phyloP scores from a whole-genome alignment of 2,888 invertebrate genomes.

The Campoletis raptor region DNA sequence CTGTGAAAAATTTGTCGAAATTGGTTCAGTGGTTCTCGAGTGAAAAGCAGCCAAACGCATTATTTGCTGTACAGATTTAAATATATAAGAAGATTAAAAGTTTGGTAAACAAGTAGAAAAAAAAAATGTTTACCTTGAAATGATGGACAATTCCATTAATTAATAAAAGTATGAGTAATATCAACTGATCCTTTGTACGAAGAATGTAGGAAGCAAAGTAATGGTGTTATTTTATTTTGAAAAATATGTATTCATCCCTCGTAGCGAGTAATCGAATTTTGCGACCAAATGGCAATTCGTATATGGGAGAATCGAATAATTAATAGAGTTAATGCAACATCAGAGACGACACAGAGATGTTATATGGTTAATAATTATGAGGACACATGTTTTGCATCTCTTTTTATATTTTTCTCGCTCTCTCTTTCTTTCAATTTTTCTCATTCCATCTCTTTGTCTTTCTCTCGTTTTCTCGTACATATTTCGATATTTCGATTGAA shows the following conservation, averaged over 20 bases:
- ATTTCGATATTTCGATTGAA: slow-evolving; percentile 60
- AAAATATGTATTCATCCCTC: slow-evolving; percentile 26
- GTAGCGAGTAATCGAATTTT: slow-evolving; percentile 41
- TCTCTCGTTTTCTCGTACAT: slow-evolving; percentile 20
- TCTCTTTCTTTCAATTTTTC: not conserved
- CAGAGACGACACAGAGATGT: not conserved
- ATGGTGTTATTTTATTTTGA: slow-evolving; percentile 11
- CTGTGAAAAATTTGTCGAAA: too few relatives aligned
- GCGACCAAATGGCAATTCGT: slow-evolving; percentile 28
- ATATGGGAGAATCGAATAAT: slow-evolving; percentile 46
- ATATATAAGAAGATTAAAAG: too few relatives aligned
- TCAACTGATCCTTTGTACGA: not conserved
- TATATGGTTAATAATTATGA: slow-evolving; percentile 1
- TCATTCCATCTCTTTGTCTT: not conserved
- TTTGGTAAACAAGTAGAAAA: not conserved
- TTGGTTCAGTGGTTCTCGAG: too few relatives aligned
- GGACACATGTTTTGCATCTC: slow-evolving; percentile 9
- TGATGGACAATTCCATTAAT: not conserved
- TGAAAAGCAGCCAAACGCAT: too few relatives aligned
- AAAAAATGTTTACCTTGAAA: not conserved
- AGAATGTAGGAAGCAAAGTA: slow-evolving; percentile 15
- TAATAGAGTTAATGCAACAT: not conserved
- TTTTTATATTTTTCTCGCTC: not conserved
- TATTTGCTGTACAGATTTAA: too few relatives aligned
- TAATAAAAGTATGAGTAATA: not conserved